Percentiles rank a stretch among this genome's conserved stretches.
phyloP scores from a whole-genome alignment of 1,140 invertebrate genomes.

The Ericerus pela region DNA sequence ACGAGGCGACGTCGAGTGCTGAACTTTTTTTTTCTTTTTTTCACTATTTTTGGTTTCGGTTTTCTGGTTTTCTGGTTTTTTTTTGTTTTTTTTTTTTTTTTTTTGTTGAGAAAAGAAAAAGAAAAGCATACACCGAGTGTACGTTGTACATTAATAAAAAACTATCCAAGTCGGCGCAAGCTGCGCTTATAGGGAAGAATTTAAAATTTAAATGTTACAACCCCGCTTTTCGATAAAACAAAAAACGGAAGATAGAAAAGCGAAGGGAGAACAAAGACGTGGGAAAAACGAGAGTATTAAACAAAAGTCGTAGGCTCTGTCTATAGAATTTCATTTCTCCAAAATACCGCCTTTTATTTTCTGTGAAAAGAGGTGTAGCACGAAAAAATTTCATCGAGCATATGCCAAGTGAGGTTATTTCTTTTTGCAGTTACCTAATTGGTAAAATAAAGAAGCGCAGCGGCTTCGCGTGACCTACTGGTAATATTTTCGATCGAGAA shows the following conservation, averaged over 20 bases:
- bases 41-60: no score
- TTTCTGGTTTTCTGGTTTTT: no score
- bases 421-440: no score
- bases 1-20: no score
- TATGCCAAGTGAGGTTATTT: no score
- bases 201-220: conserved; percentile 6
- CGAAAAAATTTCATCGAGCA: not conserved
- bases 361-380: not conserved
- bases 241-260: not conserved
- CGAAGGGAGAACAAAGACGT: not conserved
- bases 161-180: not conserved
- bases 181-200: conserved; percentile 9
- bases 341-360: conserved; percentile 7
- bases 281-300: conserved; percentile 4
- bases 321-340: not conserved
- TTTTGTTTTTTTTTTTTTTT: no score
- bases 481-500: no score
- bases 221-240: not conserved
- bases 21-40: no score
- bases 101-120: no score
- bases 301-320: conserved; percentile 6
- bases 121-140: not conserved
- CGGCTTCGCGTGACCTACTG: no score
- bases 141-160: conserved; percentile 12
- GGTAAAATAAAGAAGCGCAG: no score